phyloP scores from a whole-genome alignment of 2,797 vertebrate genomes.

The Clarias fuscus region DNA sequence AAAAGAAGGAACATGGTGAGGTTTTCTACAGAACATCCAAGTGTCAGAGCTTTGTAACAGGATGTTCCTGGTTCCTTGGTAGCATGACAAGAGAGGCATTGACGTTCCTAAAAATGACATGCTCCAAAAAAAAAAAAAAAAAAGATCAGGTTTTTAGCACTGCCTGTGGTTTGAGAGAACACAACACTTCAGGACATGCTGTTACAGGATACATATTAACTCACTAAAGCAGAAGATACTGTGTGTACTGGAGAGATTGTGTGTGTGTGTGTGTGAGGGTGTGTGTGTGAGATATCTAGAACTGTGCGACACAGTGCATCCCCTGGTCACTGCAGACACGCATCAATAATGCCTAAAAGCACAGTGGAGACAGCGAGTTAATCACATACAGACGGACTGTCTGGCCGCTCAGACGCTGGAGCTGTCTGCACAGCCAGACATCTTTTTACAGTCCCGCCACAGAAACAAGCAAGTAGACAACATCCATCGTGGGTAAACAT shows the following conservation, averaged over 20 bases:
- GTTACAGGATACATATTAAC: background rate
- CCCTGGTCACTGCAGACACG: conserved; percentile 48
- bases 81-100: background rate
- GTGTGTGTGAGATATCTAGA: conserved; percentile 38
- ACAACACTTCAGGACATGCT: background rate
- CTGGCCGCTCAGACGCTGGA: conserved; percentile 64
- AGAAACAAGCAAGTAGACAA: conserved; percentile 49
- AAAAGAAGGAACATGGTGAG: background rate
- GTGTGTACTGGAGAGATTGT: conserved; percentile 1
- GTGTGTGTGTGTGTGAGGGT: conserved; percentile 4
- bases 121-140: background rate
- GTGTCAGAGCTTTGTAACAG: background rate
- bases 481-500: background rate
- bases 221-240: background rate
- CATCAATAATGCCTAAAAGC: conserved; percentile 66
- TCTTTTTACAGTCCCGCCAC: conserved; percentile 48
- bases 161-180: background rate
- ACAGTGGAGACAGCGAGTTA: conserved; percentile 63
- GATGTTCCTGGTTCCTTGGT: background rate
- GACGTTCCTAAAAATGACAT: background rate
- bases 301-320: conserved; percentile 61
- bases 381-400: conserved; percentile 66
- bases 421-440: conserved; percentile 33
- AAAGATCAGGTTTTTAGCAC: background rate
- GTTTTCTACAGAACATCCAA: background rate